Evolutionary conservation across 2,113 vertebrate genomes (phyloP).

Genomic region (Cynopterus brachyotis): DNA sequence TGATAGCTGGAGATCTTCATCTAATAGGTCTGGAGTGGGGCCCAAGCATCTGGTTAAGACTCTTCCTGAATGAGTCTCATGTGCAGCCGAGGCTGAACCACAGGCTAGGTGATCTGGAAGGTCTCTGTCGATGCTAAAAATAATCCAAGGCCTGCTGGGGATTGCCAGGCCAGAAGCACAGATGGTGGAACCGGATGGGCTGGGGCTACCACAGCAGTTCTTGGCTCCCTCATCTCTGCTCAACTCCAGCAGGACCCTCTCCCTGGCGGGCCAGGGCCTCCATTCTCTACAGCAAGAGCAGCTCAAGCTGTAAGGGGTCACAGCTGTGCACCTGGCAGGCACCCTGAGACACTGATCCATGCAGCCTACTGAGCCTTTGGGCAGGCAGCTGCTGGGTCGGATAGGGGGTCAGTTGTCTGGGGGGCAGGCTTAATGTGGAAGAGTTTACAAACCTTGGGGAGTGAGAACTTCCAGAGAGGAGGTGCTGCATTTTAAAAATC

Average conservation of each 20-base stretch:
- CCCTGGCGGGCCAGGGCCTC: background rate
- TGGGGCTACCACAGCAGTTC: background rate
- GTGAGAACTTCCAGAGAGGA: background rate
- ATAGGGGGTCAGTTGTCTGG: background rate
- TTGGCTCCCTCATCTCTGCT: background rate
- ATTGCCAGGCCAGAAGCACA: slow-evolving; percentile 34
- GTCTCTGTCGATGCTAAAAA: background rate
- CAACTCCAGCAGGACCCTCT: background rate
- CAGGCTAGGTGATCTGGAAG: background rate
- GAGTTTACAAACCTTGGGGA: background rate
- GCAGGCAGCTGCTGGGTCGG: background rate
- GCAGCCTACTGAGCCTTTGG: background rate
- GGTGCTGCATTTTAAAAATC: background rate
- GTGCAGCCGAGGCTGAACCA: background rate
- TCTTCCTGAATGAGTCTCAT: background rate
- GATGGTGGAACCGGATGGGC: slow-evolving; percentile 50
- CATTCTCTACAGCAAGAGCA: background rate
- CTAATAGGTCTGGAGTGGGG: background rate
- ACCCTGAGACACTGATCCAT: background rate
- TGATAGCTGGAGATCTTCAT: background rate
- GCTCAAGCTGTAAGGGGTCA: background rate
- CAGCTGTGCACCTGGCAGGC: slow-evolving; percentile 50
- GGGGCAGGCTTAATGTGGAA: background rate
- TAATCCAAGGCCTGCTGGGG: background rate
- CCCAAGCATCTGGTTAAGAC: background rate